Evolutionary conservation across 2,113 vertebrate genomes (phyloP).

Genomic region (Pedetes capensis): DNA sequence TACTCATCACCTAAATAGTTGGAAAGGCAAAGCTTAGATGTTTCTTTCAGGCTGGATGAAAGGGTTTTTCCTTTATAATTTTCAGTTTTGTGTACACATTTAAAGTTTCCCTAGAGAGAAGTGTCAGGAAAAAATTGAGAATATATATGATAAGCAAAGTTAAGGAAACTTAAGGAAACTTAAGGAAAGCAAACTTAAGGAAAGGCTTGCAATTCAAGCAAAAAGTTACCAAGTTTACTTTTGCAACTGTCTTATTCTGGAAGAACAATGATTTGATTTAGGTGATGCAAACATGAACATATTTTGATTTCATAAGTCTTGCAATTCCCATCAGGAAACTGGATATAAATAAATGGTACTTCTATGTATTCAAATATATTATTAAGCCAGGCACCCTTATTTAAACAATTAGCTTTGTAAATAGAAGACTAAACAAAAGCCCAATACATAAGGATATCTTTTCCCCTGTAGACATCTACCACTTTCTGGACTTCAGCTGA

Average conservation of each 20-base stretch:
- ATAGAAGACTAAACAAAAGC: slow-evolving; percentile 14
- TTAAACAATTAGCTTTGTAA: slow-evolving; percentile 35
- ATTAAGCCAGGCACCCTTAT: not conserved
- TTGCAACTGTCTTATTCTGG: not conserved
- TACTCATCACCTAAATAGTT: not conserved
- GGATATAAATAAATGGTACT: not conserved
- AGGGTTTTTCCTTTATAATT: not conserved
- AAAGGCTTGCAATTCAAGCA: not conserved
- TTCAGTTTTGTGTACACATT: not conserved
- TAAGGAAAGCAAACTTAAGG: not conserved
- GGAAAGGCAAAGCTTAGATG: not conserved
- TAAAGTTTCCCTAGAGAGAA: not conserved
- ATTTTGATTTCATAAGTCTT: slow-evolving; percentile 32
- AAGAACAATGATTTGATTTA: not conserved
- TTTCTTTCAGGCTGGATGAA: not conserved
- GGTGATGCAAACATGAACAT: not conserved
- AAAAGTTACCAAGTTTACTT: slow-evolving; percentile 3
- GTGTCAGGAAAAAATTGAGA: not conserved
- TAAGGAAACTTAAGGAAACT: not conserved
- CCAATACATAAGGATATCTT: not conserved
- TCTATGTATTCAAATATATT: not conserved
- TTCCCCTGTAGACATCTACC: not conserved
- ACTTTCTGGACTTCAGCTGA: not conserved
- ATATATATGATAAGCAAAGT: not conserved
- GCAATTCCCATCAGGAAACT: slow-evolving; percentile 2